Base-by-base conservation (phyloP, 2,888 invertebrate genomes). In the Perdita meconis region DNA sequence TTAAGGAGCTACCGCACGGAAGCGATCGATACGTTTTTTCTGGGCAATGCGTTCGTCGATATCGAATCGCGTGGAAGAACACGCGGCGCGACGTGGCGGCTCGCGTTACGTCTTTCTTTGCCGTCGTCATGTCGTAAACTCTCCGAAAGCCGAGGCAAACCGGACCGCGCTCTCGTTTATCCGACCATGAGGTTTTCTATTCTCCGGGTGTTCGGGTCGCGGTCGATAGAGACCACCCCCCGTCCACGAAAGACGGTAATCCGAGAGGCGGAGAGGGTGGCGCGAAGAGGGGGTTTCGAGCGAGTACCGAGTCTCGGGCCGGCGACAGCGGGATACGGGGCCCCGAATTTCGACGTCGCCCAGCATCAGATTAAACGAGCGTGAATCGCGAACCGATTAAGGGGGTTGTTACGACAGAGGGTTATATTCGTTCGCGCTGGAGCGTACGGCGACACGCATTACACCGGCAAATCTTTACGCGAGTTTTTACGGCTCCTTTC, bases 401-500 rank as follows among this genome's bases (percentile, higher is more conserved):
- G 53, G 53, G 59, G 56, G 55, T 71, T 74, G 70, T 78, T 67
- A 64, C 73, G 70, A 57, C 61, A 44, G 36, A 12, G 69, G 61
- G 56, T 53, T 42, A 70, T 65, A 67, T 57, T 30, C 56, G 38
- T 56, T 67, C 44, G 63, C 64, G 59, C n/a, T 40, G 19, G 30
- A 47, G 47, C 47, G 68, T 38, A 56, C 47, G 24, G 50, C 60
- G 60, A 76, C 67, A 42, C 59, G 72, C 63, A 57, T 64, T 61
- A 56, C 16, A 19, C 56, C 50, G 70, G 55, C 79, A 79, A 82
- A 86, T 85, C 81, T 84, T 88, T 88, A 84, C 81, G 84, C 85
- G 75, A 72, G 77, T 81, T 87, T 86, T 88, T 87, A 87, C 80
- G 82, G 81, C 78, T 68, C 68, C 74, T 80, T 72, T 69, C 72